Evolutionary conservation across 2,888 invertebrate species (phyloP).

Genomic region (Saturnia japonica): DNA sequence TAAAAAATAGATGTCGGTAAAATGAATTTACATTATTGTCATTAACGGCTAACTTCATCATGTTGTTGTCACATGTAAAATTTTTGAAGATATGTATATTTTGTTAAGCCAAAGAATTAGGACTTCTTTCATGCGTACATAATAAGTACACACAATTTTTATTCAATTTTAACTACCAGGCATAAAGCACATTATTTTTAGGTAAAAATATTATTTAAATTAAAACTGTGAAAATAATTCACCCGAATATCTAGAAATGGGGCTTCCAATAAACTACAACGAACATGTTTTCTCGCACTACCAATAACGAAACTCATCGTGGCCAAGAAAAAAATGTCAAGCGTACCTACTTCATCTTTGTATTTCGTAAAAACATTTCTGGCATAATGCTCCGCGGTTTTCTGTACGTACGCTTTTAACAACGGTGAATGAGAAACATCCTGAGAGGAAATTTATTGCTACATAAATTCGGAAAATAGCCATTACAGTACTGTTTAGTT

Average conservation of each 20-base stretch:
- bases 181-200: too few relatives aligned
- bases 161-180: too few relatives aligned
- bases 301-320: slow-evolving; percentile 4
- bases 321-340: slow-evolving; percentile 3
- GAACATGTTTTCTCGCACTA: not conserved
- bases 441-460: slow-evolving; percentile 8
- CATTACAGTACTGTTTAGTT: not conserved
- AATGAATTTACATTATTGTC: too few relatives aligned
- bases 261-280: slow-evolving; percentile 5
- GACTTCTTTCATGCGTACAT: too few relatives aligned
- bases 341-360: not conserved
- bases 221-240: not conserved
- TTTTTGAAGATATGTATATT: too few relatives aligned
- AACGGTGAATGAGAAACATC: slow-evolving; percentile 6
- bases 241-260: not conserved
- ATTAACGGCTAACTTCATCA: too few relatives aligned
- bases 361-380: slow-evolving; percentile 3
- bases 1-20: too few relatives aligned
- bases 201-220: too few relatives aligned
- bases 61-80: too few relatives aligned
- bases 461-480: slow-evolving; percentile 6
- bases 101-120: too few relatives aligned
- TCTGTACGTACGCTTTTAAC: slow-evolving; percentile 8
- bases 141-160: too few relatives aligned
- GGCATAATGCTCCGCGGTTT: not conserved